Evolutionary conservation across 2,888 invertebrate genomes (phyloP).

Genomic region (Diaphora mendica): DNA sequence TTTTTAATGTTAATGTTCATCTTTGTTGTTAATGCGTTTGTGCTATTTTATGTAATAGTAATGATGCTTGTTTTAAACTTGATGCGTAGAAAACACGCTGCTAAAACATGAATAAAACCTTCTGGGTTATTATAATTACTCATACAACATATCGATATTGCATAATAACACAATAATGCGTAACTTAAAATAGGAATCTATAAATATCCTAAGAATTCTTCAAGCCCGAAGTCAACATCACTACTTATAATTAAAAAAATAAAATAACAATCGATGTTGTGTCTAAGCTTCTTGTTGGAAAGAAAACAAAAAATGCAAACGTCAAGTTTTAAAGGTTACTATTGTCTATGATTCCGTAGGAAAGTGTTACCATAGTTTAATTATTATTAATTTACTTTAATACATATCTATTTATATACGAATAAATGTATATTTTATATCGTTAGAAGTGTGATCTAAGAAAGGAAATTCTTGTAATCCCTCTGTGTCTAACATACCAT

Average conservation of each 20-base stretch:
- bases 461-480: conserved; percentile 65
- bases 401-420: conserved; percentile 80
- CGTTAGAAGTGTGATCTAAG: conserved; percentile 72
- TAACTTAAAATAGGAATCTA: conserved; percentile 21
- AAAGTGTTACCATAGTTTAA: conserved; percentile 83
- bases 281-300: conserved; percentile 34
- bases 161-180: conserved; percentile 20
- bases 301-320: conserved; percentile 25
- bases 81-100: conserved; percentile 30
- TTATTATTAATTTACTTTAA: conserved; percentile 64
- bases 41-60: conserved; percentile 44
- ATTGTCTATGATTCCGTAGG: conserved; percentile 67
- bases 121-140: not conserved
- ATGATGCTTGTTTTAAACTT: conserved; percentile 41
- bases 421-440: conserved; percentile 77
- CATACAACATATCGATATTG: conserved; percentile 22
- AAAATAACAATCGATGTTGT: conserved; percentile 5
- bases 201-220: not conserved
- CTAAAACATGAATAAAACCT: not conserved
- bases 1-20: conserved; percentile 78
- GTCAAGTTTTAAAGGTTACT: conserved; percentile 34
- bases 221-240: not conserved
- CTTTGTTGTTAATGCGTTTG: conserved; percentile 68
- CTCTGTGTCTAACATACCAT: conserved; percentile 70
- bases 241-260: not conserved